Base-by-base conservation (phyloP, 1,140 invertebrate species). In the Plectus sambesii region DNA sequence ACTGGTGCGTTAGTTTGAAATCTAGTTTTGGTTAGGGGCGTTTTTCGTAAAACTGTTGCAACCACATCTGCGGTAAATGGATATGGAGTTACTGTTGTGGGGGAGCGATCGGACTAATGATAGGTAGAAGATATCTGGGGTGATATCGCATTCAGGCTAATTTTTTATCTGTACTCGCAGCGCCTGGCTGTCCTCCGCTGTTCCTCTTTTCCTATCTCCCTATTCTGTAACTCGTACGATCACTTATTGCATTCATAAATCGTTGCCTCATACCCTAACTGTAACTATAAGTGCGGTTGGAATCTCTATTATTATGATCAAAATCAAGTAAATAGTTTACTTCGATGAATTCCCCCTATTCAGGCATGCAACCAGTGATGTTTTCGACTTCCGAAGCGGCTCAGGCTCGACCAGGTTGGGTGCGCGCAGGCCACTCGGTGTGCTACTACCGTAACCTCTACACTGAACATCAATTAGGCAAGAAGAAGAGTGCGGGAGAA, bases 291-390 rank as follows among this genome's bases (percentile, higher is more conserved):
- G n/a, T n/a, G n/a, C n/a, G n/a, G n/a, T n/a, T n/a, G n/a, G n/a
- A n/a, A n/a, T n/a, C n/a, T n/a, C n/a, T n/a, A n/a, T n/a, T n/a
- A n/a, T n/a, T n/a, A n/a, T n/a, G n/a, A n/a, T n/a, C n/a, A 37
- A 19, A 15, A 15, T 19, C 42, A 6, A 25, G 36, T 9, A 5
- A 12, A n/a, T 12, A 26, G 20, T 26, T 19, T 5, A 22, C 5
- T 33, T 19, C 9, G 23, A 44, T 47, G 51, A 15, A 45, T 54
- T 27, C 36, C 41, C n/a, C 19, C 40, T 22, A 53, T 60, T 41
- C 53, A 79, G 79, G 85, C 9, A 88, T 89, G 86, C 83, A 86
- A 66, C 87, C 87, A 25, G 78, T 89, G n/a, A 70, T 89, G 63
- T 89, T 82, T 70, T 88, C 85, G 23, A 82, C 85, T 3, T 68